Evolutionary conservation across 2,113 vertebrate species (phyloP).

Genomic region (Harpagus bidentatus): DNA sequence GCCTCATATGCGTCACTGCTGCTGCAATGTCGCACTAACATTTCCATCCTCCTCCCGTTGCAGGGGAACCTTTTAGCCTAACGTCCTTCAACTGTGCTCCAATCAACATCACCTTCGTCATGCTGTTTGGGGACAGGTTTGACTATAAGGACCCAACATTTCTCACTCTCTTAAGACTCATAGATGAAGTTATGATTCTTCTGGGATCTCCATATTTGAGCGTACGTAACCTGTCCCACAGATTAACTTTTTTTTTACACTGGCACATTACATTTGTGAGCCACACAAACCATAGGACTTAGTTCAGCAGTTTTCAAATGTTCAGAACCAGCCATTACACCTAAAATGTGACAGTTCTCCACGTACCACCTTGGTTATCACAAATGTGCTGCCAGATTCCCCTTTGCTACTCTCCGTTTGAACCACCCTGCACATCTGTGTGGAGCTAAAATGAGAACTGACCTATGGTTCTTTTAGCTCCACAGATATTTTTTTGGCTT

Average conservation of each 20-base stretch:
- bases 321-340: not conserved
- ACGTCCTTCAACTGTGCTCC: constrained; percentile 69
- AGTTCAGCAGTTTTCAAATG: not conserved
- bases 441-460: not conserved
- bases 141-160: constrained; percentile 72
- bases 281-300: not conserved
- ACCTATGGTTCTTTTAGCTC: not conserved
- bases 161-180: constrained; percentile 68
- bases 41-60: not conserved
- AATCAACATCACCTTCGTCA: constrained; percentile 71
- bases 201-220: constrained; percentile 71
- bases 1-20: not conserved
- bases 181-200: constrained; percentile 76
- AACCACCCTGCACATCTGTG: not conserved
- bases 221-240: constrained; percentile 29
- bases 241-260: not conserved
- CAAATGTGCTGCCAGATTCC: not conserved
- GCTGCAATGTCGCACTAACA: not conserved
- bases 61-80: constrained; percentile 71
- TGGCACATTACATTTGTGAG: not conserved
- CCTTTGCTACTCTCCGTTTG: not conserved
- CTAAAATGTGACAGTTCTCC: not conserved
- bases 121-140: constrained; percentile 76
- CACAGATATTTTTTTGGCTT: not conserved
- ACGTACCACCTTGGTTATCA: not conserved